phyloP scores from a whole-genome alignment of 2,888 invertebrate genomes.

The Mythimna albipuncta region DNA sequence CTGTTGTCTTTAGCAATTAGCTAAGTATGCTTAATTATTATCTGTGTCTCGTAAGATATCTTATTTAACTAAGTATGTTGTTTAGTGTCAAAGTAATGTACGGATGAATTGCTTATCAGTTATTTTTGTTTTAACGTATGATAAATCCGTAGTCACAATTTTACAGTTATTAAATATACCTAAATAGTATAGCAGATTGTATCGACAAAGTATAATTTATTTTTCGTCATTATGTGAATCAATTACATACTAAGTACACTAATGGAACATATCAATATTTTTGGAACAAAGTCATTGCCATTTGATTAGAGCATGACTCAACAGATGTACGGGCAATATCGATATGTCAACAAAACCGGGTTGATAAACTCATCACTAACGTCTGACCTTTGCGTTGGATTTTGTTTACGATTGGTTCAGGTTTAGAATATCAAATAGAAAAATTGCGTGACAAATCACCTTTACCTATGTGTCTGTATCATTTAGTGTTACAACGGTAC shows the following conservation, averaged over 20 bases:
- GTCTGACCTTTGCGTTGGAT: conserved; percentile 52
- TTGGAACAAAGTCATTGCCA: conserved; percentile 23
- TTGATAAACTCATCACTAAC: conserved; percentile 52
- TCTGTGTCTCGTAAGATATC: conserved; percentile 7
- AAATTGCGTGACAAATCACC: conserved; percentile 39
- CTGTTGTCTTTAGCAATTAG: conserved; percentile 14
- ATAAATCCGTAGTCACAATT: neutral
- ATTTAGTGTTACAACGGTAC: conserved; percentile 6
- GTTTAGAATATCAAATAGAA: conserved; percentile 39
- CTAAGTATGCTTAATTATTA: neutral
- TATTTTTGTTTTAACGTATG: neutral
- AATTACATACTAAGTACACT: neutral
- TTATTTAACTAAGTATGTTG: neutral
- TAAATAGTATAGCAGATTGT: neutral
- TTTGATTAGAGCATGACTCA: conserved; percentile 20
- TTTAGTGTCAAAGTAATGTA: neutral
- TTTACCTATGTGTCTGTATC: neutral
- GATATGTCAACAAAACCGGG: conserved; percentile 42
- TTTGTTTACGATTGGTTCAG: conserved; percentile 35
- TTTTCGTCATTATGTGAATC: neutral
- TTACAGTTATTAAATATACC: neutral
- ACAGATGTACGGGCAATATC: conserved; percentile 22
- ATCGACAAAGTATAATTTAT: neutral
- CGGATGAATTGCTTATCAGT: neutral
- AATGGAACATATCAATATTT: conserved; percentile 6